Percentiles rank a stretch among this genome's conserved stretches.
Evolutionary conservation across 1,140 invertebrate species (phyloP).

Genomic region (Lepidurus apus): DNA sequence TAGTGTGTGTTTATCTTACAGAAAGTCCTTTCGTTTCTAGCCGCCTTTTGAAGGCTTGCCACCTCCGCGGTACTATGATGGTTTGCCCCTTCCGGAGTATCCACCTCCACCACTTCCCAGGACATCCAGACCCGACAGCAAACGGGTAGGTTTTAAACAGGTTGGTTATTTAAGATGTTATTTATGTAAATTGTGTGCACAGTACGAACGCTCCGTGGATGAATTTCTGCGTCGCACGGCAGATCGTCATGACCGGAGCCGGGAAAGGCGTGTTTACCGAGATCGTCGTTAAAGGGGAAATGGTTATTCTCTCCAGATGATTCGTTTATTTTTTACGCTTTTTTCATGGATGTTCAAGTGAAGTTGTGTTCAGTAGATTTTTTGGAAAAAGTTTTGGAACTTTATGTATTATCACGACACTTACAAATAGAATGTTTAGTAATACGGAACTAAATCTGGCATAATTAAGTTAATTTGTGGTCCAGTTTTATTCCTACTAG

Average conservation of each 20-base stretch:
- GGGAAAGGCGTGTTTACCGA: conserved; percentile 52
- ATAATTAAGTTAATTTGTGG: background rate
- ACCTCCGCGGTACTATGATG: conserved; percentile 74
- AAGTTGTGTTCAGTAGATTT: background rate
- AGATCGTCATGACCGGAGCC: conserved; percentile 51
- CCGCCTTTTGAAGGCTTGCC: conserved; percentile 64
- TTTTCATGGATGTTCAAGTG: background rate
- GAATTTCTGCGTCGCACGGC: conserved; percentile 80
- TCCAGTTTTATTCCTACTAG: background rate
- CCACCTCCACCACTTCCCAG: conserved; percentile 46
- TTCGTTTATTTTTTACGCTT: conserved; percentile 11
- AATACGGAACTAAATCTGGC: background rate
- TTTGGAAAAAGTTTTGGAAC: background rate
- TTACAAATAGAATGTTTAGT: conserved; percentile 19
- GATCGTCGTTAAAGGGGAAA: conserved; percentile 40
- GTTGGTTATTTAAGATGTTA: background rate
- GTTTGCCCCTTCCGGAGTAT: conserved; percentile 57
- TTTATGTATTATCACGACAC: conserved; percentile 1
- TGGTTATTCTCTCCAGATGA: background rate
- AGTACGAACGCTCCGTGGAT: conserved; percentile 82
- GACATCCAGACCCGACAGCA: conserved; percentile 26
- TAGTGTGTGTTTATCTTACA: background rate
- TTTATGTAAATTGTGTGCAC: conserved; percentile 37
- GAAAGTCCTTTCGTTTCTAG: conserved; percentile 40
- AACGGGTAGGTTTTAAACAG: conserved; percentile 26